Percentiles rank a stretch among this genome's conserved stretches.
Evolutionary conservation across 1,140 invertebrate species (phyloP).

Genomic region (Hycleus phaleratus): DNA sequence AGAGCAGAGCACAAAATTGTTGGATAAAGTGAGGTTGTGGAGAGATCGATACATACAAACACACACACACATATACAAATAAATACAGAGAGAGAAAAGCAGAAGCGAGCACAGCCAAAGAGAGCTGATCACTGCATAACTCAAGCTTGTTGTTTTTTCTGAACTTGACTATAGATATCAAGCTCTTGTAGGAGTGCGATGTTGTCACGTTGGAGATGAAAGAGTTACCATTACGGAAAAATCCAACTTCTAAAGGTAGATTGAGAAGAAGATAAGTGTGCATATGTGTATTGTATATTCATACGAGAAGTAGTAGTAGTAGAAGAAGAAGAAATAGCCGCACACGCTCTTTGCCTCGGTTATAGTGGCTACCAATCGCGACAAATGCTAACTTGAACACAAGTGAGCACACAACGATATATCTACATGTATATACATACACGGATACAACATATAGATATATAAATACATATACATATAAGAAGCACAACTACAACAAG

Average conservation of each 20-base stretch:
- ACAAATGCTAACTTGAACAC: too few species aligned
- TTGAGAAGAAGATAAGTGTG: too few species aligned
- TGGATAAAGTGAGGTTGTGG: background rate
- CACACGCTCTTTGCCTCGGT: background rate
- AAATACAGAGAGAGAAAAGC: slow-evolving; percentile 16
- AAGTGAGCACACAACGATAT: too few species aligned
- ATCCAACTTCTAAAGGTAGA: too few species aligned
- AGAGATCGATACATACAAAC: slow-evolving; percentile 22
- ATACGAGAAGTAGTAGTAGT: slow-evolving; percentile 1
- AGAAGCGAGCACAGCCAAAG: slow-evolving; percentile 25
- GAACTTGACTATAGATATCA: slow-evolving; percentile 30
- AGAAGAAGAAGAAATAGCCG: background rate
- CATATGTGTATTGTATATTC: too few species aligned
- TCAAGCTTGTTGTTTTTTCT: slow-evolving; percentile 30
- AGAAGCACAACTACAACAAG: too few species aligned
- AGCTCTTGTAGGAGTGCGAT: slow-evolving; percentile 25
- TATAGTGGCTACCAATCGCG: too few species aligned
- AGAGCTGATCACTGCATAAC: slow-evolving; percentile 30
- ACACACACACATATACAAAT: too few species aligned
- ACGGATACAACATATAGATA: too few species aligned
- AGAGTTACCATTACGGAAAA: background rate
- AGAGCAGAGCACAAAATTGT: background rate
- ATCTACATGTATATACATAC: too few species aligned
- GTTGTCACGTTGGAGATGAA: slow-evolving; percentile 21
- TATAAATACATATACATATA: too few species aligned